Evolutionary conservation across 2,888 invertebrate species (phyloP).

Genomic region (Poecilobothrus nobilitatus): DNA sequence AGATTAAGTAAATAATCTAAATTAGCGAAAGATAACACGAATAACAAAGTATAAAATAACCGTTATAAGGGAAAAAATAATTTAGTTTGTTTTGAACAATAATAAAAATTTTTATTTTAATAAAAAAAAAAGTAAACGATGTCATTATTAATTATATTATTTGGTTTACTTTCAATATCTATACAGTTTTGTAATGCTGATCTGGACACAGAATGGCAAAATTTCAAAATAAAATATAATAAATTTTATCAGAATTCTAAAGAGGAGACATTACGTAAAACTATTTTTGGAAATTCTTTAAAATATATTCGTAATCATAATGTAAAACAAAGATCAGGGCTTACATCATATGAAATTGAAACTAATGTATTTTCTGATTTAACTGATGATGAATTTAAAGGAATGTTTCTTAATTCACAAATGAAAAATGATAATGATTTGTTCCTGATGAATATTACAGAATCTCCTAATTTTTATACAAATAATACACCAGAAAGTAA

Average conservation of each 20-base stretch:
- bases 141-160: too few species aligned
- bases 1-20: too few species aligned
- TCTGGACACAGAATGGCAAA: background rate
- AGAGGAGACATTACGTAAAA: background rate
- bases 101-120: too few species aligned
- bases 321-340: background rate
- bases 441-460: background rate
- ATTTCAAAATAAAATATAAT: background rate
- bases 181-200: background rate
- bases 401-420: background rate
- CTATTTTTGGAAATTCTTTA: background rate
- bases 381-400: conserved; percentile 2
- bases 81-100: too few species aligned
- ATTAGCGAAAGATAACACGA: too few species aligned
- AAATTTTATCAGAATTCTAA: background rate
- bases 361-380: background rate
- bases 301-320: background rate
- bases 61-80: too few species aligned
- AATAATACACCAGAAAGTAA: background rate
- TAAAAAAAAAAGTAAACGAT: too few species aligned
- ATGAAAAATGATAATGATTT: background rate
- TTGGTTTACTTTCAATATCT: too few species aligned
- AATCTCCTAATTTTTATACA: background rate
- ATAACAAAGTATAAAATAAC: too few species aligned
- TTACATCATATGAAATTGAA: background rate